Conservation (phyloP, 1,140 invertebrate species). For the Drosophila quadrilineata region DNA sequence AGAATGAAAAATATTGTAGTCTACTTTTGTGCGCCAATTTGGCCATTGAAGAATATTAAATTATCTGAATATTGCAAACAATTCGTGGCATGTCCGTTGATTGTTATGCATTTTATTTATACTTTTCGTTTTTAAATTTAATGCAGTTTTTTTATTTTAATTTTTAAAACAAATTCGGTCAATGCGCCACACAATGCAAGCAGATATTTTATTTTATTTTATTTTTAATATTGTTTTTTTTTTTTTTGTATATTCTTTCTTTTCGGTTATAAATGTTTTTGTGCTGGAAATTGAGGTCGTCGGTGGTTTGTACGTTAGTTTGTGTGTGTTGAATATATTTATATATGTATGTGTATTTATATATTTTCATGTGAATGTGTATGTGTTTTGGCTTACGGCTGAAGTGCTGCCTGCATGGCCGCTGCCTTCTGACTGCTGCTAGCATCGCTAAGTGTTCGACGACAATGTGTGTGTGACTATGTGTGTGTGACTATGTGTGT, state of each 20-base stretch:
- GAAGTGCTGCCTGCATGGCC: constrained; percentile 56
- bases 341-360: not conserved
- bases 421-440: constrained; percentile 33
- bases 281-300: constrained; percentile 67
- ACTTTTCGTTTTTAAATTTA: constrained; percentile 10
- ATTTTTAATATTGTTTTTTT: too few relatives aligned
- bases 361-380: constrained; percentile 14
- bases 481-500: constrained; percentile 15
- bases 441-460: constrained; percentile 56
- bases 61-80: constrained; percentile 43
- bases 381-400: constrained; percentile 67
- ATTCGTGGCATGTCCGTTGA: constrained; percentile 15
- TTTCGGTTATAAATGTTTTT: constrained; percentile 63
- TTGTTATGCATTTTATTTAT: constrained; percentile 43
- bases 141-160: constrained; percentile 6
- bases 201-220: too few relatives aligned
- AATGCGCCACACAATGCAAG: constrained; percentile 55
- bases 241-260: constrained; percentile 18
- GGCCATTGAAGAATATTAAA: constrained; percentile 54
- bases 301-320: constrained; percentile 11
- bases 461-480: constrained; percentile 49
- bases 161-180: constrained; percentile 49
- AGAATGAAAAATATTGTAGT: constrained; percentile 10
- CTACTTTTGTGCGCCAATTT: constrained; percentile 39
- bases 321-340: not conserved